phyloP scores from a whole-genome alignment of 2,888 invertebrate species.

The Hirtodrosophila cameraria region DNA sequence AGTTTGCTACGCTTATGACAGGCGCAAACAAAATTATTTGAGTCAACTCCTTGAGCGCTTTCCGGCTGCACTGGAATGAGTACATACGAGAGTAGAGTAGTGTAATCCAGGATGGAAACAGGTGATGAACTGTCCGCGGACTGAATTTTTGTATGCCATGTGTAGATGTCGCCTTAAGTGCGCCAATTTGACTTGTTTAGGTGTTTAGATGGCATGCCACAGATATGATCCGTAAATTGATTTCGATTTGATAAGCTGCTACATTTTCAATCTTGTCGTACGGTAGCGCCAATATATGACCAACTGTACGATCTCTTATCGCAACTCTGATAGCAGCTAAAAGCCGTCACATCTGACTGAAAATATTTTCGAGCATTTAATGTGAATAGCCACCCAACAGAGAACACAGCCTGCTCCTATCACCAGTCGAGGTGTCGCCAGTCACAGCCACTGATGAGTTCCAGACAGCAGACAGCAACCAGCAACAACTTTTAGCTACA shows the following conservation, averaged over 20 bases:
- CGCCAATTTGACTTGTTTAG: slow-evolving; percentile 73
- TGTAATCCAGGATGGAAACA: slow-evolving; percentile 35
- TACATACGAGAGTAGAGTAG: no score
- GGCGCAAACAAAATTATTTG: slow-evolving; percentile 82
- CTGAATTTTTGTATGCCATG: slow-evolving; percentile 17
- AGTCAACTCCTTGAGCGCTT: slow-evolving; percentile 32
- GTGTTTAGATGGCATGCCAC: slow-evolving; percentile 64
- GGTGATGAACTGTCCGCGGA: slow-evolving; percentile 65
- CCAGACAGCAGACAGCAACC: slow-evolving; percentile 1
- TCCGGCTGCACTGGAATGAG: neutral
- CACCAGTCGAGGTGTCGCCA: slow-evolving; percentile 52
- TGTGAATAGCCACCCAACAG: slow-evolving; percentile 17
- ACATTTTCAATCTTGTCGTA: slow-evolving; percentile 48
- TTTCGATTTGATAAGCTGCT: slow-evolving; percentile 68
- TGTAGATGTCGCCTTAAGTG: slow-evolving; percentile 66
- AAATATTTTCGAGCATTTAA: slow-evolving; percentile 41
- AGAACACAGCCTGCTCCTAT: slow-evolving; percentile 13
- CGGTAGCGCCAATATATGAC: slow-evolving; percentile 67
- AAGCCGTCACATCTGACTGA: slow-evolving; percentile 19
- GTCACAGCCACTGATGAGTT: slow-evolving; percentile 41
- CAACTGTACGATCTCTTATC: slow-evolving; percentile 32
- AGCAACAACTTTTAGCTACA: no score
- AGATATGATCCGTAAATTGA: slow-evolving; percentile 67
- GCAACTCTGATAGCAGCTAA: neutral
- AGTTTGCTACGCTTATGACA: slow-evolving; percentile 75